These are phyloP conservation scores for Beris morrisii DNA, from an alignment of 2,888 invertebrate species.

Conservation along the genomic window DNA sequence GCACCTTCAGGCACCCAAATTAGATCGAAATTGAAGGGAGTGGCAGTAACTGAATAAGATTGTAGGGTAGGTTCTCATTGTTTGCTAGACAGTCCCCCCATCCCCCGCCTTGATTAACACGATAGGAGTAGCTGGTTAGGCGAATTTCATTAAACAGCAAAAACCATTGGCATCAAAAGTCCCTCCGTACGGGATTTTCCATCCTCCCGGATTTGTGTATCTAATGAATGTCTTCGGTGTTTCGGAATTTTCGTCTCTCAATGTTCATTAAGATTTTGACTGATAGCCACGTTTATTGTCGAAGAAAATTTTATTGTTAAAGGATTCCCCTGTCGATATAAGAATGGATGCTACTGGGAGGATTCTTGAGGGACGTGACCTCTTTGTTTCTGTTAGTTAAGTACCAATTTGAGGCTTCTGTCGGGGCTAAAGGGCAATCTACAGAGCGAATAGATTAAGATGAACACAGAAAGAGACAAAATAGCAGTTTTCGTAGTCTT, in stretches of 20 bases:
- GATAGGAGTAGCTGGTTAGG: too few species aligned
- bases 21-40: too few species aligned
- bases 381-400: slow-evolving; percentile 25
- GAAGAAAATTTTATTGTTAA: slow-evolving; percentile 26
- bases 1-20: too few species aligned
- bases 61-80: too few species aligned
- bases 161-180: too few species aligned
- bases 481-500: background rate
- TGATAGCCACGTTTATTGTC: slow-evolving; percentile 21
- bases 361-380: slow-evolving; percentile 23
- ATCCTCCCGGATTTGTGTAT: too few species aligned
- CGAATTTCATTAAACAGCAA: too few species aligned
- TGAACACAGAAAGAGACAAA: slow-evolving; percentile 5
- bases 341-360: slow-evolving; percentile 13
- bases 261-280: slow-evolving; percentile 27
- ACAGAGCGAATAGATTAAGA: slow-evolving; percentile 16
- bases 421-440: background rate
- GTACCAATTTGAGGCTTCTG: slow-evolving; percentile 24
- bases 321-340: slow-evolving; percentile 23
- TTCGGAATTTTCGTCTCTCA: background rate
- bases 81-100: too few species aligned
- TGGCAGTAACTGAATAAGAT: too few species aligned
- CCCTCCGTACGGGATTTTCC: too few species aligned
- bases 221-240: too few species aligned
- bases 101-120: too few species aligned